A percentile compares a stretch with the other conserved stretches of the same genome.
Evolutionary conservation across 2,797 vertebrate genomes (phyloP).

Genomic region (Limosa lapponica): DNA sequence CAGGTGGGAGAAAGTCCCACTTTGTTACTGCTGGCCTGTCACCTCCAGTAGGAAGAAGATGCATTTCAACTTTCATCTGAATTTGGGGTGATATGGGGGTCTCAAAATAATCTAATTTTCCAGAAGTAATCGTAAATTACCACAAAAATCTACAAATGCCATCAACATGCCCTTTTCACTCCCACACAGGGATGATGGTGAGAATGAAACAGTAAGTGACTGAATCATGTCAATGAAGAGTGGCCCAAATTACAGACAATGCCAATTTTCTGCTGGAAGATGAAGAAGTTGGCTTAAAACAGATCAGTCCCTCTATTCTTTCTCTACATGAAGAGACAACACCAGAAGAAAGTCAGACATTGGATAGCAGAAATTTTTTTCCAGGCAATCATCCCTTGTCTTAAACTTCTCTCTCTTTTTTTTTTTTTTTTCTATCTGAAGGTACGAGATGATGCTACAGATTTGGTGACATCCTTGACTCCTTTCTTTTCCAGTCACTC

Average conservation of each 20-base stretch:
- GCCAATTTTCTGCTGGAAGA: neutral
- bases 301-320: neutral
- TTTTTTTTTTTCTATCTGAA: neutral
- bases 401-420: neutral
- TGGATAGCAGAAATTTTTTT: neutral
- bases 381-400: neutral
- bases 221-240: neutral
- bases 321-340: neutral
- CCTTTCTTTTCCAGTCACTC: neutral
- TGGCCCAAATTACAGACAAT: neutral
- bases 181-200: neutral
- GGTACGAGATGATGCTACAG: neutral
- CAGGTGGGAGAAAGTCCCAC: neutral
- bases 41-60: neutral
- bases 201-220: neutral
- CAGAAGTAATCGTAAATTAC: neutral
- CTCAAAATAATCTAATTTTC: neutral
- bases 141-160: neutral
- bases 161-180: neutral
- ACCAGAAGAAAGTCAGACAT: neutral
- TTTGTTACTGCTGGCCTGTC: neutral
- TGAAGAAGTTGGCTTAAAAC: neutral
- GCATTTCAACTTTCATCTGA: neutral
- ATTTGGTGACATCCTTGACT: neutral
- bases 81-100: neutral